These are phyloP conservation scores for Dromiciops gliroides DNA, from an alignment of 2,113 vertebrate species.

Conservation along the genomic window DNA sequence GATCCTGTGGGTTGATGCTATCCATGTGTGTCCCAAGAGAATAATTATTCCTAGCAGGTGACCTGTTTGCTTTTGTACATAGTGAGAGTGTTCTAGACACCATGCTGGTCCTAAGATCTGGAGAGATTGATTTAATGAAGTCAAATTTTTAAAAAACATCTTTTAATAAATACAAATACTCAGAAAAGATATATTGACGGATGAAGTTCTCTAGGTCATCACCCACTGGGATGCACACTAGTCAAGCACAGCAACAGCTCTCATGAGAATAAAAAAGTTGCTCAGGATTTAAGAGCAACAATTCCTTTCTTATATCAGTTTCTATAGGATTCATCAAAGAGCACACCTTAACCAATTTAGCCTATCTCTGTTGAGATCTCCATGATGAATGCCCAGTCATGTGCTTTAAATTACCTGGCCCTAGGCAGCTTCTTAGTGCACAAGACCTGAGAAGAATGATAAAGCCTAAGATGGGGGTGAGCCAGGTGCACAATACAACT, in stretches of 20 bases:
- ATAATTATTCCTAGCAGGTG: background rate
- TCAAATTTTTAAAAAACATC: background rate
- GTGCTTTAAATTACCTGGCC: background rate
- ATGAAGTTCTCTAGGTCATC: background rate
- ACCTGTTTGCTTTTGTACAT: background rate
- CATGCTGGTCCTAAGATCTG: background rate
- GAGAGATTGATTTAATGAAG: background rate
- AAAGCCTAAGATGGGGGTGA: background rate
- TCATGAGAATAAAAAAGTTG: background rate
- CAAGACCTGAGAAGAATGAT: background rate
- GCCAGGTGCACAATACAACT: background rate
- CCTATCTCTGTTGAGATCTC: background rate
- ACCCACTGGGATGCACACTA: background rate
- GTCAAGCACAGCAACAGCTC: background rate
- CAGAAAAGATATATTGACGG: background rate
- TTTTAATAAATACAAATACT: background rate
- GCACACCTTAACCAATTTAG: background rate
- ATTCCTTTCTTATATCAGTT: background rate
- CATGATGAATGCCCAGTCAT: background rate
- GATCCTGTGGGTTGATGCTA: background rate
- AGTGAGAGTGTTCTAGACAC: background rate
- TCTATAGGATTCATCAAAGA: background rate
- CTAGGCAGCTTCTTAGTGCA: background rate
- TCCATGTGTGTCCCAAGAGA: background rate
- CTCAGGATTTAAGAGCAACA: background rate